Evolutionary conservation across 2,797 vertebrate genomes (phyloP), one percentile per base, ranked within the genome.

Genomic region (Fringilla coelebs): DNA sequence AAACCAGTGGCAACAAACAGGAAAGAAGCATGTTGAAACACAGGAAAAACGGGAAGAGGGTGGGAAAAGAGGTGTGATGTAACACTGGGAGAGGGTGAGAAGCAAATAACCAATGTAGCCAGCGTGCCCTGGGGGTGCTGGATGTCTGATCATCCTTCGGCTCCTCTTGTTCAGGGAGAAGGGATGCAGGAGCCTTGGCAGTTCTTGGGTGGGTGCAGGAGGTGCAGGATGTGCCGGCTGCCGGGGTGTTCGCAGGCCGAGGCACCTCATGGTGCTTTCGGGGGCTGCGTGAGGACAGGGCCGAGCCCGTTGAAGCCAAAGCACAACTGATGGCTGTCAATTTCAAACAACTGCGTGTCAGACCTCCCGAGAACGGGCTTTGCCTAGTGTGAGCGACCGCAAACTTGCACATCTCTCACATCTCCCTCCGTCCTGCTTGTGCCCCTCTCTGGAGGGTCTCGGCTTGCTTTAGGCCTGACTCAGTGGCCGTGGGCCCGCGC

Each of bases 391-490:
- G 58, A 52, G 43, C 0, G 26, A 29, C 6, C 46, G 3, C 38
- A 24, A n/a, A 7, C 68, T 45, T 13, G 12, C 25, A 3, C 14
- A 1, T 6, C 16, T 31, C 54, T 6, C 51, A 2, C 61, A 15
- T 7, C 12, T 14, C 24, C 29, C 51, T 21, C 38, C 38, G 19
- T 61, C 14, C 60, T 1, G 58, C 80, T 5, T 0, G 48, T 9
- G 7, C 13, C 51, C 15, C 7, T 7, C 36, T 31, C 62, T 0
- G 31, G 6, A 6, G 13, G 12, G n/a, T 54, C 36, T 57, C 7
- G 3, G 16, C 8, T 22, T 6, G 17, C 19, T 24, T 17, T 2
- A 31, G 28, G 43, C 48, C 63, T 0, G 24, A 1, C 31, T 6
- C 43, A 7, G 63, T 17, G 72, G 19, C 72, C 40, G n/a, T 0